Percentiles rank a stretch among this genome's conserved stretches.
Conservation (phyloP, 2,797 vertebrate species). For the Spinus pinus region DNA sequence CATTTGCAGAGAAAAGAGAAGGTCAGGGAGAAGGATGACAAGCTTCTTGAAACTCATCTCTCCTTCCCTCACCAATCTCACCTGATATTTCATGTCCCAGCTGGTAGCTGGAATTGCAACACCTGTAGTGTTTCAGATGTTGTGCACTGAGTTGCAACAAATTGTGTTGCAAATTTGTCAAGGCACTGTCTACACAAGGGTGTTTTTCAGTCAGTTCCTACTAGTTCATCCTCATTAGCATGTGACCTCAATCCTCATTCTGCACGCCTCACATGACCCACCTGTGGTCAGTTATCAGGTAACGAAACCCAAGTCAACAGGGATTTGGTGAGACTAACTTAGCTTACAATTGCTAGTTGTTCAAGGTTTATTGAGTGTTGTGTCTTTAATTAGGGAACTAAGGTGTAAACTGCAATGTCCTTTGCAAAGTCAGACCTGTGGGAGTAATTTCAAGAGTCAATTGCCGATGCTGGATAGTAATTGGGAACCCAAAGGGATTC, state of each 20-base stretch:
- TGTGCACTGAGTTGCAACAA: neutral
- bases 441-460: slow-evolving; percentile 69
- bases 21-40: neutral
- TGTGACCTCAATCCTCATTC: neutral
- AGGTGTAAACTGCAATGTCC: slow-evolving; percentile 68
- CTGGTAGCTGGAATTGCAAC: neutral
- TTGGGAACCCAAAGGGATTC: slow-evolving; percentile 60
- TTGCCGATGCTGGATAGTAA: slow-evolving; percentile 61
- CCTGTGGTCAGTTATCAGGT: slow-evolving; percentile 38
- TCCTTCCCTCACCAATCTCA: neutral
- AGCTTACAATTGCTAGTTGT: slow-evolving; percentile 69
- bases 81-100: neutral
- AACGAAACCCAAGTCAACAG: slow-evolving; percentile 7
- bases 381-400: slow-evolving; percentile 73
- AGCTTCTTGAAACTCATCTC: neutral
- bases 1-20: neutral
- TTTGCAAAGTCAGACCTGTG: slow-evolving; percentile 65
- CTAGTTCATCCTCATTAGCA: neutral
- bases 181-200: neutral
- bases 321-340: slow-evolving; percentile 54
- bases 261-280: neutral
- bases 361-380: slow-evolving; percentile 66
- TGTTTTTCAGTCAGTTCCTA: neutral
- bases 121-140: neutral
- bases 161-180: neutral